Percentiles rank a stretch among this genome's conserved stretches.
These are phyloP conservation scores for Ceratoteleas bidentatus DNA, from an alignment of 1,140 invertebrate genomes.

Conservation along the genomic window DNA sequence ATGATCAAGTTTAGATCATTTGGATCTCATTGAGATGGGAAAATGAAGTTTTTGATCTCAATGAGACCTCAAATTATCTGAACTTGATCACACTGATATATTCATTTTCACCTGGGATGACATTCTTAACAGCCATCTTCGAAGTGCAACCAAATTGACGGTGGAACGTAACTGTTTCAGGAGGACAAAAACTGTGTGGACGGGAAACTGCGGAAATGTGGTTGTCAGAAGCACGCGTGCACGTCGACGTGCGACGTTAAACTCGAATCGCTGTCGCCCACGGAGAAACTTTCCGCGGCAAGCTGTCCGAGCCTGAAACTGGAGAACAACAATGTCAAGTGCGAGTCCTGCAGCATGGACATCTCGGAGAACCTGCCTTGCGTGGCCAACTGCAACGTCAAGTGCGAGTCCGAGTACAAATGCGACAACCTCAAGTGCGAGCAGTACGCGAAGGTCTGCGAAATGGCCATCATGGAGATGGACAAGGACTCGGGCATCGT, in stretches of 20 bases:
- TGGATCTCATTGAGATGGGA: no score
- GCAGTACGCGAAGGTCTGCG: slow-evolving; percentile 76
- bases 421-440: slow-evolving; percentile 79
- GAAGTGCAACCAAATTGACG: no score
- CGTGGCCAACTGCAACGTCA: slow-evolving; percentile 77
- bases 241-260: slow-evolving; percentile 79
- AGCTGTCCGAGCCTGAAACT: slow-evolving; percentile 73
- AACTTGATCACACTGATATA: no score
- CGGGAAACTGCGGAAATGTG: slow-evolving; percentile 72
- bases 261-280: slow-evolving; percentile 76
- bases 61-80: no score
- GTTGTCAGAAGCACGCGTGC: slow-evolving; percentile 75
- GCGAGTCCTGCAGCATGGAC: slow-evolving; percentile 77
- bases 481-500: slow-evolving; percentile 79
- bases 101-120: no score
- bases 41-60: no score
- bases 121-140: no score
- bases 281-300: slow-evolving; percentile 70
- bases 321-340: slow-evolving; percentile 80
- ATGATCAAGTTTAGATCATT: no score
- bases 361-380: slow-evolving; percentile 73
- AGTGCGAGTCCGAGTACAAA: slow-evolving; percentile 78
- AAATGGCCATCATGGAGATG: slow-evolving; percentile 77
- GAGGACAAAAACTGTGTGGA: slow-evolving; percentile 72
- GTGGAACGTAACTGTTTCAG: slow-evolving; percentile 43